Base-by-base conservation (phyloP, 2,888 invertebrate genomes). In the Athalia circularis region DNA sequence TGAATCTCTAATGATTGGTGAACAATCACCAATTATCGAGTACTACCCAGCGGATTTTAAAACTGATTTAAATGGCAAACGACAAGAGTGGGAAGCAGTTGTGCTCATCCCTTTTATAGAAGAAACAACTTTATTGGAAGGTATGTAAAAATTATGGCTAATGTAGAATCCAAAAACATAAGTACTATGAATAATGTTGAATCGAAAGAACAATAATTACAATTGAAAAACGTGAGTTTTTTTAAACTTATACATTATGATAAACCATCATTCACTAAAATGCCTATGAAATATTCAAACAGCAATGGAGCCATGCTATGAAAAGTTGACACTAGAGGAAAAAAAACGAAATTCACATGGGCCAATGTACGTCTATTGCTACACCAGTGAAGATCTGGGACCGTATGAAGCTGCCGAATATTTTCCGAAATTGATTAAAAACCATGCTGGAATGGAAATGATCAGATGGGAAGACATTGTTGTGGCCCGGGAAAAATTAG, bases 1-100 rank as follows among this genome's bases (percentile, higher is more conserved):
- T 91, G 95, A 95, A 87, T 91, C 93, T 50, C 91, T 98, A 81
- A 96, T 98, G 95, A 94, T 94, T 0, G 93, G 95, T n/a, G 88
- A 91, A 13, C 92, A 94, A 82, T 97, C 97, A 0, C 94, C 97
- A 1, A 96, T 99, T 80, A 94, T 95, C 47, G 94, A 96, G 83
- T 99, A 96, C 90, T 99, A 98, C 91, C 99, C 99, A 0, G 89
- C 92, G 74, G 93, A 98, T 83, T 99, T 99, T 89, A 94, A 95
- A 85, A 97, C 97, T 0, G 99, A 99, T 92, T 92, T 99, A 78
- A 99, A 99, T 91, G 99, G 99, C 5, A 99, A 99, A 90, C 94
- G 93, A 85, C 96, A 98, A 86, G 98, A 98, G 82, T 99, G 99
- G 99, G 99, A 98, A 89, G 98, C 98, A 0, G 95, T 98, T 0